Base-by-base conservation (phyloP, 2,888 invertebrate species). In the Heliconius hortense region DNA sequence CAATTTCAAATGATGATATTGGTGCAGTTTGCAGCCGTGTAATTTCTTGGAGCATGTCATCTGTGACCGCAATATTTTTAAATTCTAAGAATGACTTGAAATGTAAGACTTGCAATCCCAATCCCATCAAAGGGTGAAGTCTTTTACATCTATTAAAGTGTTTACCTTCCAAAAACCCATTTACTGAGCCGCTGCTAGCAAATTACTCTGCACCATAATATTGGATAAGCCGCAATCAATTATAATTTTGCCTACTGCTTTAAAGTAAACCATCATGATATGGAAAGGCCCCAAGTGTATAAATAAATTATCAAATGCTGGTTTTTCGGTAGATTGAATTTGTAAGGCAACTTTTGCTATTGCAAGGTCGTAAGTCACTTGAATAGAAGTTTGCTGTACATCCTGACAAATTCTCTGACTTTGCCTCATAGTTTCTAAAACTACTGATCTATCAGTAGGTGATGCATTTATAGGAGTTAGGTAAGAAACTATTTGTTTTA, bases 131-230 rank as follows among this genome's bases (percentile, higher is more conserved):
- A 56, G 80, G 78, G 76, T 81, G 80, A 11, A 80, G 62, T 35
- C 78, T 64, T 77, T 84, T 83, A 63, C 84, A 85, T 8, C 84
- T 76, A 71, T 85, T 85, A 64, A 82, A 85, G 76, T 84, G 82
- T 76, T 84, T 85, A 48, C 85, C 81, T 15, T 80, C 81, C n/a
- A 26, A 84, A 79, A 85, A 85, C 48, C 84, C 81, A 75, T 81
- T 81, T n/a, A 82, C 78, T 0, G 85, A 85, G 13, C 84, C 83
- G 1, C 31, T 4, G 83, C 83, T 77, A 85, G 68, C n/a, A 80
- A 79, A 72, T 80, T 80, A 69, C 81, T 79, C 74, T 83, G 73
- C 11, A 83, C 82, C 73, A 84, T 74, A 60, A 83, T 77, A 71
- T 81, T 80, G 2, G 78, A 68, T 75, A 85, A 76, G 26, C 83